These are phyloP conservation scores for Eupithecia dodoneata DNA, from an alignment of 2,888 invertebrate genomes.

Conservation along the genomic window DNA sequence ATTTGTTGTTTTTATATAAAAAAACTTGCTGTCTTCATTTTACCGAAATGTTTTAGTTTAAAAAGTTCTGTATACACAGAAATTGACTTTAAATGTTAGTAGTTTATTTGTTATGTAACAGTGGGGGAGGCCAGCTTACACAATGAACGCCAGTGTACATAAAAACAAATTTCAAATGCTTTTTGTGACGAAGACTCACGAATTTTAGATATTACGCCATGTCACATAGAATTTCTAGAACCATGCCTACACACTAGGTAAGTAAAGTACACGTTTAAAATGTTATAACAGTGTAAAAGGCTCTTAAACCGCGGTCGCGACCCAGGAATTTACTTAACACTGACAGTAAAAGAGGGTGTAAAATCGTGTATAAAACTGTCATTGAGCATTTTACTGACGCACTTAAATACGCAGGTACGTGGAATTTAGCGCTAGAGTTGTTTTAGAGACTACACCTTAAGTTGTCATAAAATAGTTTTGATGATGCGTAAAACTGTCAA, in stretches of 20 bases:
- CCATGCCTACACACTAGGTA: background rate
- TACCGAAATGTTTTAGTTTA: too few relatives aligned
- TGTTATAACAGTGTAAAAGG: conserved; percentile 13
- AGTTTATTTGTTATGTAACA: too few relatives aligned
- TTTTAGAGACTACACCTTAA: conserved; percentile 12
- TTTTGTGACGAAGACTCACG: background rate
- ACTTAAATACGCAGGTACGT: conserved; percentile 33
- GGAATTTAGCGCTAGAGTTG: conserved; percentile 9
- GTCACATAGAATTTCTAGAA: background rate
- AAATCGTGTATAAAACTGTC: conserved; percentile 58
- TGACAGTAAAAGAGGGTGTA: conserved; percentile 56
- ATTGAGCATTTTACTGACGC: conserved; percentile 50
- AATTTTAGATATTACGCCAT: background rate
- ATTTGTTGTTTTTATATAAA: too few relatives aligned
- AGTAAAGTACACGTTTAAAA: conserved; percentile 5
- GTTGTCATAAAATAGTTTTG: conserved; percentile 12
- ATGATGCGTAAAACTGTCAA: conserved; percentile 3
- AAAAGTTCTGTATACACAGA: too few relatives aligned
- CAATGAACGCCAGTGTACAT: too few relatives aligned
- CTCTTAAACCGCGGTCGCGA: conserved; percentile 36
- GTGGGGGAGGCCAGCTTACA: too few relatives aligned
- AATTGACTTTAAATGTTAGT: too few relatives aligned
- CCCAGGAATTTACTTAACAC: conserved; percentile 60
- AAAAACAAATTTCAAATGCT: background rate
- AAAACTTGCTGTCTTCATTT: too few relatives aligned